Percentiles rank a stretch among this genome's conserved stretches.
Evolutionary conservation across 64 coral and sea anemone species (phyloP).

Genomic region (Cladopsammia gracilis): DNA sequence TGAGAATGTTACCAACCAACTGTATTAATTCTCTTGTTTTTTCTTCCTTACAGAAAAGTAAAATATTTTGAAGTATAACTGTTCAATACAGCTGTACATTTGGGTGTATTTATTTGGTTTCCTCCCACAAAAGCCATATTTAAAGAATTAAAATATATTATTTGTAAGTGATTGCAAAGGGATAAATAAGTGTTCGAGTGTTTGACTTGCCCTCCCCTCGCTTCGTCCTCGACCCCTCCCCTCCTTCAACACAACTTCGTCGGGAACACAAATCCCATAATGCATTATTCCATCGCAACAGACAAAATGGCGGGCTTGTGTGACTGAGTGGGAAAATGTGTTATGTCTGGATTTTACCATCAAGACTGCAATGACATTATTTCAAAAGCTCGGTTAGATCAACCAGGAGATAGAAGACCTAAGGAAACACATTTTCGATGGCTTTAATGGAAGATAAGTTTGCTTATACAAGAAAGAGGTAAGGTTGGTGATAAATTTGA

Average conservation of each 20-base stretch:
- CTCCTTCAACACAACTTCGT: neutral
- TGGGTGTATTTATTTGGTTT: no score
- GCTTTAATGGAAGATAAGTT: constrained; percentile 59
- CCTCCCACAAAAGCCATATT: no score
- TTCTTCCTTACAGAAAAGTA: no score
- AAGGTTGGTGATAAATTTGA: constrained; percentile 18
- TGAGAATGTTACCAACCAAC: no score
- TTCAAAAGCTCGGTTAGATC: neutral
- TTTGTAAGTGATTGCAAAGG: no score
- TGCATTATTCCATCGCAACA: neutral
- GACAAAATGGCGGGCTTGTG: constrained; percentile 46
- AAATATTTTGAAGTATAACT: no score
- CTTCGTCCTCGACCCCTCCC: no score
- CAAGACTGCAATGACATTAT: neutral
- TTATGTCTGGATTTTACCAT: neutral
- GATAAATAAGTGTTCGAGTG: no score
- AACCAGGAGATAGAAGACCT: neutral
- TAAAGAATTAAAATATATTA: no score
- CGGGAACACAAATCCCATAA: constrained; percentile 43
- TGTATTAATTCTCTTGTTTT: no score
- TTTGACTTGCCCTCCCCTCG: neutral
- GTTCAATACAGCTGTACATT: no score
- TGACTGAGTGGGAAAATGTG: no score
- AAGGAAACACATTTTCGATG: constrained; percentile 41
- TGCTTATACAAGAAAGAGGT: constrained; percentile 58